Percentiles rank a stretch among this genome's conserved stretches.
These are phyloP conservation scores for Luscinia luscinia DNA, from an alignment of 2,797 vertebrate genomes.

Conservation along the genomic window DNA sequence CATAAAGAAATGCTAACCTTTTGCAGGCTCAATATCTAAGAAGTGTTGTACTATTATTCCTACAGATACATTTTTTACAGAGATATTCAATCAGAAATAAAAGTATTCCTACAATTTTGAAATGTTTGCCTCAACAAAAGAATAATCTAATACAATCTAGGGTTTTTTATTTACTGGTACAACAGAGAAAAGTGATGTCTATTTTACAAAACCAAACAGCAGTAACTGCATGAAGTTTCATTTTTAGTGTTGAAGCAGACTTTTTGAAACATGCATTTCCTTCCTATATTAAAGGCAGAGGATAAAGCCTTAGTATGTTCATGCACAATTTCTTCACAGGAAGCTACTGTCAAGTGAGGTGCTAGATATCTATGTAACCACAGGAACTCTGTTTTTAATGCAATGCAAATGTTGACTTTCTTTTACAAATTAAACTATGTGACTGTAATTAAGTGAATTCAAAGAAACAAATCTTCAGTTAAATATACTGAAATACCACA, in stretches of 20 bases:
- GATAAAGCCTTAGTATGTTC: slow-evolving; percentile 9
- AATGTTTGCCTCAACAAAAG: not conserved
- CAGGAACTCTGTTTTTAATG: slow-evolving; percentile 33
- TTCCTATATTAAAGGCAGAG: not conserved
- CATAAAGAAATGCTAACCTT: not conserved
- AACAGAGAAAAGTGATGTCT: not conserved
- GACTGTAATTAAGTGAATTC: slow-evolving; percentile 58
- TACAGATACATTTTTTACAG: not conserved
- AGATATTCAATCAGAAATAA: not conserved
- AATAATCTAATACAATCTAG: not conserved
- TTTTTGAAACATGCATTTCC: slow-evolving; percentile 31
- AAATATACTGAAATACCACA: slow-evolving; percentile 48
- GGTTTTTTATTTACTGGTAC: not conserved
- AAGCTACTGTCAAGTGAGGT: slow-evolving; percentile 38
- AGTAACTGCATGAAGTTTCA: not conserved
- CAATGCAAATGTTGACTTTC: slow-evolving; percentile 57
- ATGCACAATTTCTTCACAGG: slow-evolving; percentile 19
- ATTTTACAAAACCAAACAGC: not conserved
- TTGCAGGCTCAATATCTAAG: not conserved
- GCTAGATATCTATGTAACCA: slow-evolving; percentile 6
- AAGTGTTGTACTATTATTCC: not conserved
- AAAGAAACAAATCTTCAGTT: slow-evolving; percentile 54
- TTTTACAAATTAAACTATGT: slow-evolving; percentile 57
- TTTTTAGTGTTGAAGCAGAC: not conserved
- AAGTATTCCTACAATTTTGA: not conserved